These are phyloP conservation scores for Hapalemur alaotrensis DNA, from an alignment of 2,797 vertebrate genomes.

Conservation along the genomic window DNA sequence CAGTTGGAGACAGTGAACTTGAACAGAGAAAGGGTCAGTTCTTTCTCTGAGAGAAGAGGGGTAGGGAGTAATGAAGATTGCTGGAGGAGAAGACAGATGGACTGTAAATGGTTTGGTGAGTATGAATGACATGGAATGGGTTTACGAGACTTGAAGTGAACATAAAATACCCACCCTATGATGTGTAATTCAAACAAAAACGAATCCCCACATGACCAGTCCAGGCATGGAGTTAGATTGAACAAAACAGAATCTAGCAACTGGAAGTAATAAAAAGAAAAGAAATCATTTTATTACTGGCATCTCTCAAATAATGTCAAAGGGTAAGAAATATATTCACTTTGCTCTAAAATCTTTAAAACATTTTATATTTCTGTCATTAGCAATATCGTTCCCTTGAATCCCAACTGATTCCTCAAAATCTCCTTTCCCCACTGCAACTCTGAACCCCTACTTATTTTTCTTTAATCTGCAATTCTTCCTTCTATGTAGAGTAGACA, in stretches of 20 bases:
- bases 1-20: slow-evolving; percentile 38
- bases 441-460: neutral
- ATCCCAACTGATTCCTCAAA: neutral
- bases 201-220: neutral
- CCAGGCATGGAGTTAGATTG: neutral
- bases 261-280: neutral
- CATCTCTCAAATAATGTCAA: slow-evolving; percentile 16
- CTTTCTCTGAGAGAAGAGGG: neutral
- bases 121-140: neutral
- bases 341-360: neutral
- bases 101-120: slow-evolving; percentile 16
- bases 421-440: neutral
- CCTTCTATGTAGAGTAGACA: neutral
- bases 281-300: neutral
- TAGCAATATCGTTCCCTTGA: neutral
- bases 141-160: neutral
- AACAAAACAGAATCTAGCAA: neutral
- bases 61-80: neutral
- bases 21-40: slow-evolving; percentile 1
- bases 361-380: neutral
- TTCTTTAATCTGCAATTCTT: neutral
- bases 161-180: neutral
- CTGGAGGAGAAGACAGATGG: neutral
- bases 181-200: slow-evolving; percentile 36
- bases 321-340: neutral